phyloP scores from a whole-genome alignment of 2,888 invertebrate species.

The Bhutanitis thaidina region DNA sequence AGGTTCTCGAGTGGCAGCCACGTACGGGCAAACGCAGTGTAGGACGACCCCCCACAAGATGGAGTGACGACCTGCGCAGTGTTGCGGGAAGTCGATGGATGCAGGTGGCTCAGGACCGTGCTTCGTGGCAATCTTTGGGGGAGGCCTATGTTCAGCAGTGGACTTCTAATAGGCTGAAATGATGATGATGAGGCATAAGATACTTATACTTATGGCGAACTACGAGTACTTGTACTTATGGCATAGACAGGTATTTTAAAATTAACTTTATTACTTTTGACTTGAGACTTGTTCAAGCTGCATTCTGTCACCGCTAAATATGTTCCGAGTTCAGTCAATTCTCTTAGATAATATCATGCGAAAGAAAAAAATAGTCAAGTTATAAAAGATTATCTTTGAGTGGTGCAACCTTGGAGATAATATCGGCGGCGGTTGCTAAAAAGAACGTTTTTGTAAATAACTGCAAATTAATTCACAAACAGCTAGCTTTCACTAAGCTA shows the following conservation, averaged over 20 bases:
- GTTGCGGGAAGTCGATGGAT: no score
- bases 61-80: no score
- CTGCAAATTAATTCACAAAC: constrained; percentile 9
- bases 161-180: no score
- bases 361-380: constrained; percentile 6
- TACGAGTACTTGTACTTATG: neutral
- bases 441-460: constrained; percentile 10
- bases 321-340: constrained; percentile 2
- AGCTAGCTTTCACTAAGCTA: neutral
- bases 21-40: no score
- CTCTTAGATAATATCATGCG: constrained; percentile 3
- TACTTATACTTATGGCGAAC: no score
- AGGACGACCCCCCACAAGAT: no score
- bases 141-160: no score
- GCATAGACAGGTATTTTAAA: neutral
- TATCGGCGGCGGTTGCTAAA: constrained; percentile 7
- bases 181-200: no score
- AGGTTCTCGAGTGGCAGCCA: no score
- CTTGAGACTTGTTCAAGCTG: neutral
- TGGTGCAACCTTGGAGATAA: constrained; percentile 8
- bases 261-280: neutral
- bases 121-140: no score
- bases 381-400: constrained; percentile 10
- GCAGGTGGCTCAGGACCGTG: no score
- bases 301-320: constrained; percentile 5